These are phyloP conservation scores for Scylla paramamosain DNA, from an alignment of 1,140 invertebrate species.

Conservation along the genomic window DNA sequence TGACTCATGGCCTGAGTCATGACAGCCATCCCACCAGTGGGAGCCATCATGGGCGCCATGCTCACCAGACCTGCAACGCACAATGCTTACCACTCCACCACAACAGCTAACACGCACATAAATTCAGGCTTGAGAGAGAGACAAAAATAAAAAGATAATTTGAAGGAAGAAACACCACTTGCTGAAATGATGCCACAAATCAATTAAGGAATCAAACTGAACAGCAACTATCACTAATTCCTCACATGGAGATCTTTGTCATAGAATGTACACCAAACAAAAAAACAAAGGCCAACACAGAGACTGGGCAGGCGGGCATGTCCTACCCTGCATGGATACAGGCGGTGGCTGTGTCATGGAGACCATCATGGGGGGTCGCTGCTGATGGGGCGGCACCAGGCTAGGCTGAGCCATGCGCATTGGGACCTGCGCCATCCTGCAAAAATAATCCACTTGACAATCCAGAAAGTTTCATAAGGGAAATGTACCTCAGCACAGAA, in stretches of 20 bases:
- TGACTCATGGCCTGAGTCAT: slow-evolving; percentile 77
- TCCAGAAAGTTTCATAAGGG: no score
- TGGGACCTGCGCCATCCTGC: slow-evolving; percentile 75
- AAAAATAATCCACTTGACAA: background rate
- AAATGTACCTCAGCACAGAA: background rate
- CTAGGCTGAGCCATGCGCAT: slow-evolving; percentile 76
- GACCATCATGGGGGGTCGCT: slow-evolving; percentile 76
- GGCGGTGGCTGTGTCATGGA: slow-evolving; percentile 77
- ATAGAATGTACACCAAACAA: no score
- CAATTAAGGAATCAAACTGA: no score
- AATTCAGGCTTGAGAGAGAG: no score
- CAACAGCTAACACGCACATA: background rate
- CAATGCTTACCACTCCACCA: no score
- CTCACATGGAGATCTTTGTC: no score
- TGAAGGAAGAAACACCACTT: no score
- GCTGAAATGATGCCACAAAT: no score
- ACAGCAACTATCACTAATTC: no score
- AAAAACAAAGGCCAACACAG: no score
- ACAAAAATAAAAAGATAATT: no score
- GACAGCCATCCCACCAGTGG: slow-evolving; percentile 76
- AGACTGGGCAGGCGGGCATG: no score
- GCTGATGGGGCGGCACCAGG: slow-evolving; percentile 74
- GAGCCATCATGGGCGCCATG: slow-evolving; percentile 78
- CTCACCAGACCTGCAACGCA: slow-evolving; percentile 73
- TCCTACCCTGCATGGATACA: slow-evolving; percentile 74